Conservation (phyloP, 2,113 vertebrate species). For the Siniperca knerii region DNA sequence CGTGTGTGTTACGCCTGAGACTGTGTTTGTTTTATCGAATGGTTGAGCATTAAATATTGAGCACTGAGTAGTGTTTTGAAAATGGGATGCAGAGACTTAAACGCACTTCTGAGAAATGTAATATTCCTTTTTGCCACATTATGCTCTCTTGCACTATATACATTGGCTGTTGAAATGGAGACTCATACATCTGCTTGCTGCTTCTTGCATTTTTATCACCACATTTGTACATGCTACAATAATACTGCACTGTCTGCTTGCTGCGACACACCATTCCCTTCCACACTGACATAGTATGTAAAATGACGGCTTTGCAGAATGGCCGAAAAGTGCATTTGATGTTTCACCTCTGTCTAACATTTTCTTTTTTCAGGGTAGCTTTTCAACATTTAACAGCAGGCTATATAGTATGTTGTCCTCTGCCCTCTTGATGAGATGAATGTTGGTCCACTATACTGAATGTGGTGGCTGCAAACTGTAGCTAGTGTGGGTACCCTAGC, state of each 20-base stretch:
- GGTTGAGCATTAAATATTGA: conserved; percentile 64
- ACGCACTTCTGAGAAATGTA: conserved; percentile 45
- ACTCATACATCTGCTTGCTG: conserved; percentile 78
- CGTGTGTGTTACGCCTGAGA: conserved; percentile 29
- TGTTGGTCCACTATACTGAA: conserved; percentile 6
- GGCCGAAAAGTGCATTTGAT: conserved; percentile 67
- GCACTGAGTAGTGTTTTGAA: conserved; percentile 41
- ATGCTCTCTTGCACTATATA: conserved; percentile 33
- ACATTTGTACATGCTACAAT: conserved; percentile 53
- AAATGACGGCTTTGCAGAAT: conserved; percentile 55
- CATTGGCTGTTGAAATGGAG: conserved; percentile 47
- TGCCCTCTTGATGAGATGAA: conserved; percentile 16
- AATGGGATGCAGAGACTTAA: conserved; percentile 43
- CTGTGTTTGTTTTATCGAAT: conserved; percentile 64
- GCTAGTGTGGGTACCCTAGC: conserved; percentile 3
- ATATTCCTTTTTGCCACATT: conserved; percentile 47
- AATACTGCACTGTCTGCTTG: conserved; percentile 65
- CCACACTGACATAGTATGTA: conserved; percentile 25
- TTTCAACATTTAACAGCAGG: conserved; percentile 41
- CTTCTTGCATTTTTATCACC: conserved; percentile 72
- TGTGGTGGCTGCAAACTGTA: conserved; percentile 26
- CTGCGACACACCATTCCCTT: conserved; percentile 53
- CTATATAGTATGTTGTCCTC: conserved; percentile 18
- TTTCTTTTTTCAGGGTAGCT: conserved; percentile 78
- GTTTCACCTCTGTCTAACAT: conserved; percentile 78